Evolutionary conservation across 35 echinoderm and acorn worm genomes (phyloP), one percentile per base, ranked within the genome.

Genomic region (Patiria miniata): DNA sequence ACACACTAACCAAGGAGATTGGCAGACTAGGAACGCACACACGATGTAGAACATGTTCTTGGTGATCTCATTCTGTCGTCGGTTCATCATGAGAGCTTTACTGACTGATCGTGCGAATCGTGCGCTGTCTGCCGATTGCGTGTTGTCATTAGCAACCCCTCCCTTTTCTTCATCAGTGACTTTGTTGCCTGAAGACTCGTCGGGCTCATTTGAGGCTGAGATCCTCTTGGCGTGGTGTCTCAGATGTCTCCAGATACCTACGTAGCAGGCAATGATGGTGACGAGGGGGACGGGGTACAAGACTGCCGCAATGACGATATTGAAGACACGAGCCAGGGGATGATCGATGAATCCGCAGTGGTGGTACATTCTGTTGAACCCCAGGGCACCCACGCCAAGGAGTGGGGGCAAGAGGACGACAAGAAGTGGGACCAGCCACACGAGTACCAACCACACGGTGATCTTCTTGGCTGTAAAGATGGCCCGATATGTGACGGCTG

Each of bases 271-370:
- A 1, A 78, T 21, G n/a, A 93, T 88, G 12, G 84, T 44, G 1
- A 93, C 34, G 9, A 93, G 78, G 21, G 91, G 78, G 7, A 83
- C 8, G 17, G 83, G 78, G 33, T 93, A 93, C 19, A 88, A 57
- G 0, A 81, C 16, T 18, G 40, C 78, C 7, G 52, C 85, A 76
- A 83, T 79, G 17, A 87, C 33, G 9, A 78, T 78, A 39, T 78
- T 39, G 15, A 78, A 39, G 8, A 39, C 77, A 78, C 42, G 77
- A 78, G 14, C 28, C 5, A 4, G 8, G 6, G 34, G 54, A 58
- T 58, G 34, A 26, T 34, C 77, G 12, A 6, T 2, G 34, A 8
- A 12, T 5, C 77, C 77, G 30, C 77, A 78, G 4, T 39, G 34
- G n/a, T 78, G 77, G 28, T 78, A 34, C 5, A 16, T 78, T 34